Percentiles rank a stretch among this genome's conserved stretches.
Conservation (phyloP, 2,888 invertebrate species). For the Brachylomia viminalis region DNA sequence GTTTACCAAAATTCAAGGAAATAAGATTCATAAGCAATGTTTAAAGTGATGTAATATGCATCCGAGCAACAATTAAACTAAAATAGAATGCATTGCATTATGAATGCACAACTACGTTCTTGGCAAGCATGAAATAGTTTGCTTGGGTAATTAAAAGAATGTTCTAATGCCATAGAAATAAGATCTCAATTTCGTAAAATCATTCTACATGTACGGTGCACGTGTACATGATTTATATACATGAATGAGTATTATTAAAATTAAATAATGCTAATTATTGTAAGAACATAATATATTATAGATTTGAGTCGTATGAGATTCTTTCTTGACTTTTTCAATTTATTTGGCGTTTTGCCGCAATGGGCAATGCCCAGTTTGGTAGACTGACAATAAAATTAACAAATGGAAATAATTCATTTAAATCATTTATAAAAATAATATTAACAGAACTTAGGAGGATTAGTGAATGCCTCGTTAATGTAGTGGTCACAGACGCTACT, state of each 20-base stretch:
- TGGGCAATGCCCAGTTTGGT: background rate
- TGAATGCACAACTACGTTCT: slow-evolving; percentile 40
- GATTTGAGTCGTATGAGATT: background rate
- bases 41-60: background rate
- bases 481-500: too few species aligned
- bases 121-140: slow-evolving; percentile 49
- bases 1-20: background rate
- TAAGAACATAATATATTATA: too few species aligned
- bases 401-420: too few species aligned
- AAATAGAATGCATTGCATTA: slow-evolving; percentile 53
- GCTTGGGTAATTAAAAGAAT: slow-evolving; percentile 17
- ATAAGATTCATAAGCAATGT: slow-evolving; percentile 16
- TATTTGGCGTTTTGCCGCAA: background rate
- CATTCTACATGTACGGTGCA: background rate
- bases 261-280: too few species aligned
- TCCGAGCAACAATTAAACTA: slow-evolving; percentile 19
- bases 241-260: slow-evolving; percentile 19
- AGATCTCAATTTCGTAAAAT: slow-evolving; percentile 18
- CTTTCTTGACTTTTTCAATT: background rate
- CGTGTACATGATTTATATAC: slow-evolving; percentile 25
- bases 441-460: too few species aligned
- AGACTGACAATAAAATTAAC: background rate
- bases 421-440: too few species aligned
- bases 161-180: slow-evolving; percentile 29
- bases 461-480: too few species aligned